phyloP scores from a whole-genome alignment of 2,797 vertebrate species.

The Artibeus lituratus region DNA sequence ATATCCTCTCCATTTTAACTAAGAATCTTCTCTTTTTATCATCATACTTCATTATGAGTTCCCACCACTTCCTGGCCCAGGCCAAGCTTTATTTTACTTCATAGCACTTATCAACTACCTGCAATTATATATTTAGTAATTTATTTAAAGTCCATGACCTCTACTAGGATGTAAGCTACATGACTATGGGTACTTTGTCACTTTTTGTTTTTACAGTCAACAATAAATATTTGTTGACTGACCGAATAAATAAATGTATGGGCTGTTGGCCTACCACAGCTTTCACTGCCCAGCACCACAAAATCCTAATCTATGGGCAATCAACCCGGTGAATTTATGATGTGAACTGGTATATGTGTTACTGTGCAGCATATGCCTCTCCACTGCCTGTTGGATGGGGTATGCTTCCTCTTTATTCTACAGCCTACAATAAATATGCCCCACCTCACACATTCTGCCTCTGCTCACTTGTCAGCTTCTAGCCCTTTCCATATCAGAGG shows the following conservation, averaged over 20 bases:
- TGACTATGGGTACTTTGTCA: neutral
- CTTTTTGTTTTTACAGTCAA: too few species aligned
- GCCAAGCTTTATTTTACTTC: neutral
- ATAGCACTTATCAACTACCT: neutral
- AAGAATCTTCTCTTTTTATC: neutral
- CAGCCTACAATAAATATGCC: neutral
- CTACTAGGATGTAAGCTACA: neutral
- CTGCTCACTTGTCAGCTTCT: neutral
- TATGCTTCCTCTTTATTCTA: neutral
- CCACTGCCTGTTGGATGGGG: neutral
- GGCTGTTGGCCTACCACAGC: neutral
- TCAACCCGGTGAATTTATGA: neutral
- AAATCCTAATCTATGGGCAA: neutral
- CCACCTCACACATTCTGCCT: neutral
- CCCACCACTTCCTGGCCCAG: neutral
- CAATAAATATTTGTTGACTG: neutral
- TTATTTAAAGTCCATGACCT: neutral
- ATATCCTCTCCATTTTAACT: constrained; percentile 18
- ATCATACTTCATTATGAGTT: neutral
- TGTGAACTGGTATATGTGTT: neutral
- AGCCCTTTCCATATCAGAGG: neutral
- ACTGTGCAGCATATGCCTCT: neutral
- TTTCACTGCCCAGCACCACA: neutral
- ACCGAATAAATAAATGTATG: neutral
- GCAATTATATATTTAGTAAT: neutral